A percentile compares a stretch with the other conserved stretches of the same genome.
Evolutionary conservation across 2,797 vertebrate genomes (phyloP).

Genomic region (Anguilla marmorata): DNA sequence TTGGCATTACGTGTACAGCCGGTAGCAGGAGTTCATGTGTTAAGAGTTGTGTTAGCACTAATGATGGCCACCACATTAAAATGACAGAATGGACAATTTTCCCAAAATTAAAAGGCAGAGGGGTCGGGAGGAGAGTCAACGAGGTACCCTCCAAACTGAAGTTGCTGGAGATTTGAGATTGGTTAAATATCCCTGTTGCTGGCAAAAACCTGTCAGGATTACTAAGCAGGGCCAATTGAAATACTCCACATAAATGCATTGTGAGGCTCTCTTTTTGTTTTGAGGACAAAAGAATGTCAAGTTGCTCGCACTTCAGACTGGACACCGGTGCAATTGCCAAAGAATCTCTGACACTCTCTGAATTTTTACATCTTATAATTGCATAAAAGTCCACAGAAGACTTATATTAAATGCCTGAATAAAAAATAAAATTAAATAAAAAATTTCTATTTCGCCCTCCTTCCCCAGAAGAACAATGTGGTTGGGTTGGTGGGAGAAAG

Average conservation of each 20-base stretch:
- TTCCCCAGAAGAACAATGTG: not conserved
- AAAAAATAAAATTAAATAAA: too few species aligned
- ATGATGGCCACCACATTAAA: constrained; percentile 47
- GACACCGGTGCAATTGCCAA: not conserved
- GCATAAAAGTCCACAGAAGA: not conserved
- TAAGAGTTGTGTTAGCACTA: constrained; percentile 46
- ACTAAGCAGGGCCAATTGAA: constrained; percentile 55
- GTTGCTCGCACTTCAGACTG: constrained; percentile 44
- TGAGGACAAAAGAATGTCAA: constrained; percentile 51
- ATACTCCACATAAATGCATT: constrained; percentile 56
- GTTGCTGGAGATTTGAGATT: constrained; percentile 63
- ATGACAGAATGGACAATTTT: constrained; percentile 30
- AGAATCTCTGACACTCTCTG: not conserved
- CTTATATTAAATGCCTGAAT: not conserved
- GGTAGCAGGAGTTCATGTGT: constrained; percentile 49
- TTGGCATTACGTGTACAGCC: constrained; percentile 7
- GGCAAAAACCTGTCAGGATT: constrained; percentile 50
- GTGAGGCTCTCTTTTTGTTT: constrained; percentile 46
- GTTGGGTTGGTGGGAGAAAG: not conserved
- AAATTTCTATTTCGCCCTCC: not conserved
- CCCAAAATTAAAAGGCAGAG: constrained; percentile 52
- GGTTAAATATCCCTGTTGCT: constrained; percentile 26
- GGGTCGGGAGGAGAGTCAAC: constrained; percentile 54
- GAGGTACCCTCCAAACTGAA: constrained; percentile 47
- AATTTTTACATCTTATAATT: not conserved